A percentile compares a stretch with the other conserved stretches of the same genome.
These are phyloP conservation scores for Toxotes chatareus DNA, from an alignment of 2,113 vertebrate genomes.

Conservation along the genomic window DNA sequence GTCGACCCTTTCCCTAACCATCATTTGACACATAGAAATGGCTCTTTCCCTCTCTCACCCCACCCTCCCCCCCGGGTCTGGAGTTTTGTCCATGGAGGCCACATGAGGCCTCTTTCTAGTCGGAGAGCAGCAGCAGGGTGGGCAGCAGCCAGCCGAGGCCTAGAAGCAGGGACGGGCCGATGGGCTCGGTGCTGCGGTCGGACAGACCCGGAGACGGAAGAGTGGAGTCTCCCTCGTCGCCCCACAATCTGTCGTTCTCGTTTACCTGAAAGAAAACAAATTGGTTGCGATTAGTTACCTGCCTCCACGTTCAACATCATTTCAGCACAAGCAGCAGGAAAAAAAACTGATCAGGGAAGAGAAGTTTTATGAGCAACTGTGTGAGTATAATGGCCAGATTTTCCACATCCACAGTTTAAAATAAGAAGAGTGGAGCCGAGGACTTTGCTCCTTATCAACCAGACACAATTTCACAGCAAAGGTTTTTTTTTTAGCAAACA, in stretches of 20 bases:
- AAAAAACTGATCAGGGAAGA: background rate
- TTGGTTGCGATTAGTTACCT: background rate
- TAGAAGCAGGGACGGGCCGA: constrained; percentile 38
- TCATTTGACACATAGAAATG: constrained; percentile 56
- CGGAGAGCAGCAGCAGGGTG: constrained; percentile 46
- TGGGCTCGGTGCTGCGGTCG: constrained; percentile 37
- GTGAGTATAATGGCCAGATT: background rate
- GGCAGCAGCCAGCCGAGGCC: constrained; percentile 52
- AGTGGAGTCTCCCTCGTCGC: constrained; percentile 69
- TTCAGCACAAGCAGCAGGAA: background rate
- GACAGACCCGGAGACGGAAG: constrained; percentile 74
- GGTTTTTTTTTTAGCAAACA: background rate
- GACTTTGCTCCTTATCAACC: constrained; percentile 27
- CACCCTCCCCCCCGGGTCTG: constrained; percentile 8
- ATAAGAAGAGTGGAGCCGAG: background rate
- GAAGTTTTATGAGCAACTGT: background rate
- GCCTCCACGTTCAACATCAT: background rate
- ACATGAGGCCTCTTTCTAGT: constrained; percentile 49
- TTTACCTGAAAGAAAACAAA: constrained; percentile 62
- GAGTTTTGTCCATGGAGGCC: constrained; percentile 49
- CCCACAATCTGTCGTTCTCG: constrained; percentile 80
- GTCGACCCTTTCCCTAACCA: background rate
- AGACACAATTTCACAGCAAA: constrained; percentile 20
- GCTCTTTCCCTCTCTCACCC: constrained; percentile 17
- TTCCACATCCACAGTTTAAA: constrained; percentile 4